Evolutionary conservation across 2,113 vertebrate genomes (phyloP), one percentile per base, ranked within the genome.

Genomic region (Poicephalus meyeri): DNA sequence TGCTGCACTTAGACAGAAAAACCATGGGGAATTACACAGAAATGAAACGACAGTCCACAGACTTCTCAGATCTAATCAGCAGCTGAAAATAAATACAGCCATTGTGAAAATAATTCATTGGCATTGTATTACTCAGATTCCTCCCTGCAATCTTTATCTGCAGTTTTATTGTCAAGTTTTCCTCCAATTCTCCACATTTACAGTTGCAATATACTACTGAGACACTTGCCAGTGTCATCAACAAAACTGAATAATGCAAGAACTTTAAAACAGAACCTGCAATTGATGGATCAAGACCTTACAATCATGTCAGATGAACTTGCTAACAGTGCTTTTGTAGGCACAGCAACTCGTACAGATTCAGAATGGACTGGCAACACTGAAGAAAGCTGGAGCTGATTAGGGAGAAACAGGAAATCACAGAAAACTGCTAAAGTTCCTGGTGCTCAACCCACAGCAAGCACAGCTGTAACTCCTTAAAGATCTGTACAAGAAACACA

Each of bases 401-500:
- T 42, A 80, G 50, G 13, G 33, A 31, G 11, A 93, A 93, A 95
- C 33, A 89, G 76, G 69, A 91, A 95, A 84, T 86, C 35, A 79
- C 0, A 0, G 37, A 50, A 83, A 95, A 86, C 68, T 60, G 60
- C 39, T 58, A 4, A 71, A 71, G 70, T 60, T 91, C 60, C 53
- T 18, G 0, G 39, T 81, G 42, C 42, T 86, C 50, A 80, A 58
- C 17, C 16, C 86, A 83, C 41, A 83, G 60, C 58, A 80, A 83
- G 69, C n/a, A 77, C 68, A 96, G 83, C 83, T 93, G 41, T 63
- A 93, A 83, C 25, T 88, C 55, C 80, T 92, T 91, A 66, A 29
- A 72, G 74, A 80, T 49, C 56, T 80, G 47, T 23, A 72, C 49
- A 73, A 73, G 46, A 94, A 80, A 88, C 19, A 4, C 55, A 90